A percentile compares a stretch with the other conserved stretches of the same genome.
phyloP scores from a whole-genome alignment of 2,797 vertebrate genomes.

The Syngnathus rostellatus region DNA sequence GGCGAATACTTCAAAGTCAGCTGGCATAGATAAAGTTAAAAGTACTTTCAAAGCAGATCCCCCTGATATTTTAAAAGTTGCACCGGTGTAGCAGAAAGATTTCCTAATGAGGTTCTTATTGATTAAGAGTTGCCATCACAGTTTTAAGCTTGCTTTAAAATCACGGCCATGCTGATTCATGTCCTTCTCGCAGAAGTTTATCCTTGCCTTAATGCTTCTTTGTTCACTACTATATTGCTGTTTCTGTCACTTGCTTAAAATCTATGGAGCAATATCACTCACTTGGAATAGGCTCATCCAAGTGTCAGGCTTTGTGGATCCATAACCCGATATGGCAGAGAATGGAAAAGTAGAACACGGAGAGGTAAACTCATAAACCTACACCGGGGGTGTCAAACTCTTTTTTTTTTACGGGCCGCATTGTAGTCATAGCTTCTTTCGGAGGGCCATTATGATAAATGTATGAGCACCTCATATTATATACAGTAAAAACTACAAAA shows the following conservation, averaged over 20 bases:
- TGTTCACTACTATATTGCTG: slow-evolving; percentile 67
- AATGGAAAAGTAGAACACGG: slow-evolving; percentile 28
- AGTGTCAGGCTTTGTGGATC: slow-evolving; percentile 57
- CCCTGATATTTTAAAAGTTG: slow-evolving; percentile 24
- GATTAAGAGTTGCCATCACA: slow-evolving; percentile 56
- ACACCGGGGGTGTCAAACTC: slow-evolving; percentile 10
- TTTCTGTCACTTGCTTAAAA: slow-evolving; percentile 67
- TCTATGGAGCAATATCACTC: slow-evolving; percentile 68
- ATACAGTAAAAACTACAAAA: no score
- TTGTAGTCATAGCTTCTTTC: no score
- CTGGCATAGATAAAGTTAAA: slow-evolving; percentile 13
- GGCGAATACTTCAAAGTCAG: background rate
- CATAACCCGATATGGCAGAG: slow-evolving; percentile 56
- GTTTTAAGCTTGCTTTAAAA: slow-evolving; percentile 50
- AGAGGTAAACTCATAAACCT: slow-evolving; percentile 49
- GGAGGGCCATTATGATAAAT: no score
- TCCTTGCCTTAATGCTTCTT: slow-evolving; percentile 68
- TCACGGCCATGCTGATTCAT: slow-evolving; percentile 50
- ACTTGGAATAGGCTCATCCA: slow-evolving; percentile 60
- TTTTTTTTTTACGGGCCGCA: no score
- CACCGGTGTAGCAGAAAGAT: slow-evolving; percentile 40
- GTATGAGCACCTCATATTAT: no score
- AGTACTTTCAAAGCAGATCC: slow-evolving; percentile 26
- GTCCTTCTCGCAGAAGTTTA: slow-evolving; percentile 58
- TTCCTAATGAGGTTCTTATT: slow-evolving; percentile 60